Conservation (phyloP, 1,140 invertebrate species). For the Ceratoteleas bidentatus region DNA sequence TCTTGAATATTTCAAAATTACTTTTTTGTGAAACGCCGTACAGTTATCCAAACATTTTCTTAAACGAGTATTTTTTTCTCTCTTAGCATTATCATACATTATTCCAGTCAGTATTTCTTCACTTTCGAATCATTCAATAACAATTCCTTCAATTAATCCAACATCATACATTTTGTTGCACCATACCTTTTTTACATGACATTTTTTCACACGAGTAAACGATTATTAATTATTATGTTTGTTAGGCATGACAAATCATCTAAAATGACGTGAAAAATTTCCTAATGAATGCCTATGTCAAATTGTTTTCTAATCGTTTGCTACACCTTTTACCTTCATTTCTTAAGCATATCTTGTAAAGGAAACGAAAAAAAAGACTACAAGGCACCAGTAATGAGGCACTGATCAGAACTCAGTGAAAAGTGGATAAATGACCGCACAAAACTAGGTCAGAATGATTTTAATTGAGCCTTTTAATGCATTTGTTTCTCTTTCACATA, state of each 20-base stretch:
- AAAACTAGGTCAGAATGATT: slow-evolving; percentile 44
- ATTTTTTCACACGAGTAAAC: too few species aligned
- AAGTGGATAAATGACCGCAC: slow-evolving; percentile 41
- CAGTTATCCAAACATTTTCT: neutral
- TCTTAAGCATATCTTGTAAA: too few species aligned
- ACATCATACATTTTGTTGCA: too few species aligned
- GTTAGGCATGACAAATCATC: too few species aligned
- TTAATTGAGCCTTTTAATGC: slow-evolving; percentile 36
- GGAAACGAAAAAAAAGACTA: slow-evolving; percentile 16
- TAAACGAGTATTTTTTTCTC: neutral
- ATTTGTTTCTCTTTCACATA: slow-evolving; percentile 10
- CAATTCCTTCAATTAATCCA: too few species aligned
- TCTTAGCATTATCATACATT: neutral
- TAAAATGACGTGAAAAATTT: neutral
- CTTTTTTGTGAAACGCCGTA: neutral
- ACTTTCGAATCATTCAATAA: neutral
- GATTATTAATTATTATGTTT: too few species aligned
- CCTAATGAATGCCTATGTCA: neutral
- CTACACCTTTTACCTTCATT: neutral
- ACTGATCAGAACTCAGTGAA: slow-evolving; percentile 38
- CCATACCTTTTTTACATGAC: too few species aligned
- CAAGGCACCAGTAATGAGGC: slow-evolving; percentile 14
- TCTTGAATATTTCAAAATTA: neutral
- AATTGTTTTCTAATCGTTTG: neutral
- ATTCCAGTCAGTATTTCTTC: neutral